phyloP scores from a whole-genome alignment of 2,888 invertebrate species.

The Syrphus vitripennis region DNA sequence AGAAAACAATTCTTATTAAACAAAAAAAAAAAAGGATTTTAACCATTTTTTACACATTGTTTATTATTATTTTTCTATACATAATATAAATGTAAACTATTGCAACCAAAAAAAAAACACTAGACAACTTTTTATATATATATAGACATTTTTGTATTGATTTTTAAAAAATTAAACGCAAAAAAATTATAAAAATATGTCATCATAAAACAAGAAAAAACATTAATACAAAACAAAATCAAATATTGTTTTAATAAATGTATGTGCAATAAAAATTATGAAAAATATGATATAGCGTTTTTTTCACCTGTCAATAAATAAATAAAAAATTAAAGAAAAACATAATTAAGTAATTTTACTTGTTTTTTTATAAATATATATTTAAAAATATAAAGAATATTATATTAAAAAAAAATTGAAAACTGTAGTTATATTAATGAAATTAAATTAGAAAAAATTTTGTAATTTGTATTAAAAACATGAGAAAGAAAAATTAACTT shows the following conservation, averaged over 20 bases:
- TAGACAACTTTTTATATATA: slow-evolving; percentile 67
- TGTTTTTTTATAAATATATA: slow-evolving; percentile 62
- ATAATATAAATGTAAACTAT: slow-evolving; percentile 59
- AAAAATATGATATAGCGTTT: slow-evolving; percentile 73
- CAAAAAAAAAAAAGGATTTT: slow-evolving; percentile 29
- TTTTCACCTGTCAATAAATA: slow-evolving; percentile 68
- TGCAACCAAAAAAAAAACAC: slow-evolving; percentile 52
- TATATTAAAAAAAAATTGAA: slow-evolving; percentile 68
- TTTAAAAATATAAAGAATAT: slow-evolving; percentile 71
- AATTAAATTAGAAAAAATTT: slow-evolving; percentile 77
- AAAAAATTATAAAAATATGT: slow-evolving; percentile 54
- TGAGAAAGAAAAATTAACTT: slow-evolving; percentile 45
- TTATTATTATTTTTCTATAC: slow-evolving; percentile 60
- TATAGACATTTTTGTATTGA: slow-evolving; percentile 69
- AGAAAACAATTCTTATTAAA: slow-evolving; percentile 73
- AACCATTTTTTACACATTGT: slow-evolving; percentile 60
- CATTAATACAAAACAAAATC: slow-evolving; percentile 42
- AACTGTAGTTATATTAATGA: slow-evolving; percentile 74
- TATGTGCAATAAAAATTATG: slow-evolving; percentile 73
- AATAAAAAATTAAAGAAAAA: slow-evolving; percentile 19
- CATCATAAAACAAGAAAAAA: slow-evolving; percentile 29
- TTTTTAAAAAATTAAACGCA: slow-evolving; percentile 71
- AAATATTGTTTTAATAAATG: slow-evolving; percentile 59
- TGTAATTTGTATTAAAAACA: slow-evolving; percentile 77
- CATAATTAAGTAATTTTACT: slow-evolving; percentile 50